Base-by-base conservation (phyloP, 2,888 invertebrate species). In the Chironomus riparius region DNA sequence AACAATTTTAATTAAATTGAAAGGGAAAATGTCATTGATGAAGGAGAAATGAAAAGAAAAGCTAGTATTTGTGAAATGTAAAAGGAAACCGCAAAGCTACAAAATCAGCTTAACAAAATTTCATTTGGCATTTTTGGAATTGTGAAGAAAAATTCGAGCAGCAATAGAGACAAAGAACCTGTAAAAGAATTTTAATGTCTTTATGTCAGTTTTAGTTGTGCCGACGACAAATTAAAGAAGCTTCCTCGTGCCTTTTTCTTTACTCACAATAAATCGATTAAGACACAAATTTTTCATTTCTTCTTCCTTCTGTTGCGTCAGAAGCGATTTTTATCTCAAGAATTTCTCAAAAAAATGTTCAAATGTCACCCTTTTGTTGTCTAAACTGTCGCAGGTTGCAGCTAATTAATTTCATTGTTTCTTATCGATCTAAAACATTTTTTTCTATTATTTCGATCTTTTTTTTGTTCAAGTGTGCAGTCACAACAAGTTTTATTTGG, bases 371-470 rank as follows among this genome's bases (percentile, higher is more conserved):
- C 65, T 62, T 56, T 56, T 56, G 56, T 56, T n/a, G 4, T 13
- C 56, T 65, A 65, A 65, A 65, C 65, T 65, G 65, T 65, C 65
- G 65, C 65, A 65, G 65, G 65, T 65, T 65, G 65, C 65, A 65
- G 65, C 21, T 65, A 65, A 65, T 65, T 65, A 65, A 65, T 65
- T 65, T 65, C 18, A 4, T 6, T 50, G 50, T 3, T 18, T 15
- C 56, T 56, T 56, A 56, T 56, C 56, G 50, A n/a, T n/a, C 15
- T 50, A 4, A 15, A 50, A 15, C 3, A 50, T 15, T 50, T 50
- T 15, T 50, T 50, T 50, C 7, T 50, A 24, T 28, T 28, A 28
- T 10, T 38, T 38, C 10, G 38, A 38, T 38, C 38, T 10, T 2
- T 38, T 38, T 4, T 38, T 38, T n/a, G n/a, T n/a, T 38, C 7